Conservation (phyloP, 2,113 vertebrate species). For the Leucopternis melanops region DNA sequence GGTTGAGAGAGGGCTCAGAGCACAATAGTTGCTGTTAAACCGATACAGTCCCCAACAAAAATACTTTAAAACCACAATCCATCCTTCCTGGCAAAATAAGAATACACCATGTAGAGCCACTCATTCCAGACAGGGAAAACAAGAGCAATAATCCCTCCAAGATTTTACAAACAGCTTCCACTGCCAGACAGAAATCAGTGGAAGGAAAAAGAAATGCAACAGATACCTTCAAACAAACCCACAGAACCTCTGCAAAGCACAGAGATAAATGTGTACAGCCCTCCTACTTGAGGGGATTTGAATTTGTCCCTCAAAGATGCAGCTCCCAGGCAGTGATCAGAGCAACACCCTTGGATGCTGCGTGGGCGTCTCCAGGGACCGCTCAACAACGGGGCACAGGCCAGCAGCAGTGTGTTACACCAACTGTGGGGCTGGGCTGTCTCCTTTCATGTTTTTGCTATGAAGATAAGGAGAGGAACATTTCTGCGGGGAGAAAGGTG, state of each 20-base stretch:
- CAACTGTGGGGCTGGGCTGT: neutral
- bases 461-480: neutral
- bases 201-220: neutral
- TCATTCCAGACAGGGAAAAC: neutral
- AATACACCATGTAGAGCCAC: neutral
- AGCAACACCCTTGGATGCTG: neutral
- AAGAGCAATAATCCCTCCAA: neutral
- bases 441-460: neutral
- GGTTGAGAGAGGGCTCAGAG: neutral
- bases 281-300: neutral
- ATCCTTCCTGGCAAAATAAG: neutral
- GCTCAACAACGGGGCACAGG: neutral
- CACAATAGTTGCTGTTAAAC: neutral
- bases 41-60: neutral
- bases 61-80: neutral
- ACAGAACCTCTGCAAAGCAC: neutral
- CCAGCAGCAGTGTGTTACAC: neutral
- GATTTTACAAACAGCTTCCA: neutral
- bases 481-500: neutral
- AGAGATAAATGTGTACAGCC: neutral
- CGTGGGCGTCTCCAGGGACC: neutral
- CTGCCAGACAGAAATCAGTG: neutral
- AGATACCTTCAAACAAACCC: neutral
- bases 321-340: neutral
- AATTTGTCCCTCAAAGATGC: neutral